phyloP scores from a whole-genome alignment of 1,140 invertebrate genomes.

The Aphidius gifuensis region DNA sequence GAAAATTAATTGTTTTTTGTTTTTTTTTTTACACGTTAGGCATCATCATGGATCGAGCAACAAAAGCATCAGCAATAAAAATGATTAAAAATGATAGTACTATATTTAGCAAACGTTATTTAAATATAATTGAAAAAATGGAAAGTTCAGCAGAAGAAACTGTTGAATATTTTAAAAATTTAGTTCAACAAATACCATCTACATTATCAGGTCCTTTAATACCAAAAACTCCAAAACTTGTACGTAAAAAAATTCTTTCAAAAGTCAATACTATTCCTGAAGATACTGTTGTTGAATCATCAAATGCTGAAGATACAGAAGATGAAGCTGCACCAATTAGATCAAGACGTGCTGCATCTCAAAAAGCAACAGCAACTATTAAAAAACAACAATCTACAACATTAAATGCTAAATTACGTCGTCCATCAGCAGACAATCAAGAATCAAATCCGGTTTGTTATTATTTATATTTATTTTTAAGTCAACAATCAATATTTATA shows the following conservation, averaged over 20 bases:
- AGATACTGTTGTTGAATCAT: conserved; percentile 27
- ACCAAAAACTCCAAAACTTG: conserved; percentile 44
- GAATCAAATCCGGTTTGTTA: not conserved
- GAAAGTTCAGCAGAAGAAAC: conserved; percentile 10
- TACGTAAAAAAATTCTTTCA: conserved; percentile 30
- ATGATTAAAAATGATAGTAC: too few relatives aligned
- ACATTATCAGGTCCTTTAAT: conserved; percentile 34
- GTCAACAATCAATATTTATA: not conserved
- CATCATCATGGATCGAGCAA: too few relatives aligned
- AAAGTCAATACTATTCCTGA: conserved; percentile 47
- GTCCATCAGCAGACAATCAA: conserved; percentile 21
- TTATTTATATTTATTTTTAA: not conserved
- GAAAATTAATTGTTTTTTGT: too few relatives aligned
- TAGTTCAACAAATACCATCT: conserved; percentile 33
- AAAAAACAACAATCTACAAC: conserved; percentile 36
- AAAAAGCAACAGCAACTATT: conserved; percentile 38
- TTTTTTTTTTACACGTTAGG: too few relatives aligned
- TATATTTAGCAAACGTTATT: too few relatives aligned
- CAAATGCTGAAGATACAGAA: conserved; percentile 4
- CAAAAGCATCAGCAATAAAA: too few relatives aligned
- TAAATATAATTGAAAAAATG: too few relatives aligned
- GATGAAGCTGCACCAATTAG: conserved; percentile 18
- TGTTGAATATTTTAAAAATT: conserved; percentile 21
- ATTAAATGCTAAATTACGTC: conserved; percentile 29
- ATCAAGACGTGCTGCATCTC: conserved; percentile 36